Evolutionary conservation across 2,797 vertebrate species (phyloP).

Genomic region (Mormyrus hasselquistii): DNA sequence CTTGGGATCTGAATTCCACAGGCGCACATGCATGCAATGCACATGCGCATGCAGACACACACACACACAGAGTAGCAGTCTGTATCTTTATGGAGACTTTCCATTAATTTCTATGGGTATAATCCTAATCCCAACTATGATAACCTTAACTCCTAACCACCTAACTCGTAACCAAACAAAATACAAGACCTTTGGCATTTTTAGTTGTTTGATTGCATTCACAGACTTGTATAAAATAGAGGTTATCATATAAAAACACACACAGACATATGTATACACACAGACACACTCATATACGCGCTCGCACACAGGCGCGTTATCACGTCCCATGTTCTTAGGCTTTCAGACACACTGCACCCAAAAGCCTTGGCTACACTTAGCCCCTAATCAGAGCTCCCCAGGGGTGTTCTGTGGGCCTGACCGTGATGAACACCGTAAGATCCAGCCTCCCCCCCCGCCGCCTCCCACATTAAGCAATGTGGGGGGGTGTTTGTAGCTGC

Average conservation of each 20-base stretch:
- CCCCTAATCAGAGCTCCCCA: neutral
- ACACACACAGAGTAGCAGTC: neutral
- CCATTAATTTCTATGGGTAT: neutral
- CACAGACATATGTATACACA: neutral
- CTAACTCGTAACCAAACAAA: neutral
- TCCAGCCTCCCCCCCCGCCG: neutral
- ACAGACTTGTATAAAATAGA: neutral
- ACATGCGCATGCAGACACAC: neutral
- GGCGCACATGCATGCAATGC: neutral
- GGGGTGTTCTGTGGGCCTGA: neutral
- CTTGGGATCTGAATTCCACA: neutral
- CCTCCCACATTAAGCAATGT: conserved; percentile 37
- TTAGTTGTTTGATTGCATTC: neutral
- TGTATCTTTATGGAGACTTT: neutral
- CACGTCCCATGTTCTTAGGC: neutral
- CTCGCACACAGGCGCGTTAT: neutral
- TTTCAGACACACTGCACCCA: neutral
- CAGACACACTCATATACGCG: neutral
- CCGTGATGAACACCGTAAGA: neutral
- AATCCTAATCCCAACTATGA: neutral
- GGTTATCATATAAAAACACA: neutral
- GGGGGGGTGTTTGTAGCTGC: conserved; percentile 37
- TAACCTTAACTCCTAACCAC: neutral
- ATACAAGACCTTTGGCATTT: neutral
- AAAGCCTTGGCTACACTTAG: neutral